Evolutionary conservation across 2,888 invertebrate genomes (phyloP).

Genomic region (Mamestra brassicae): DNA sequence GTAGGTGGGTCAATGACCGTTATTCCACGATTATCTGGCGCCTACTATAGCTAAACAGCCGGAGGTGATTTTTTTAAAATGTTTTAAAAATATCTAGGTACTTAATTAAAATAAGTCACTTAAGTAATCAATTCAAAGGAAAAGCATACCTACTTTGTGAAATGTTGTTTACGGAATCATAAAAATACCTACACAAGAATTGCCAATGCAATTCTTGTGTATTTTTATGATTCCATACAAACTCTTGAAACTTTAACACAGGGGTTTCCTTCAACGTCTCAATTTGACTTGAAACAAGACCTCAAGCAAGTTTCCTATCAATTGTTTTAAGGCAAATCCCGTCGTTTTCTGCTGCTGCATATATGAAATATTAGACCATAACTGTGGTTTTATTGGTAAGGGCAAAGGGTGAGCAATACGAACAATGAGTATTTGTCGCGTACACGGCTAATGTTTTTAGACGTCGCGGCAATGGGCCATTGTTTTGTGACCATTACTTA

Average conservation of each 20-base stretch:
- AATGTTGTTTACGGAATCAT: not conserved
- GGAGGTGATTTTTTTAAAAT: not conserved
- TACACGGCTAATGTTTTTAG: conserved; percentile 65
- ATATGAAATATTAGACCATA: conserved; percentile 70
- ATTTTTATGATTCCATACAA: conserved; percentile 5
- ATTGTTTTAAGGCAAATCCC: conserved; percentile 49
- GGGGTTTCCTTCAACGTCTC: conserved; percentile 26
- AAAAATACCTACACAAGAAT: too few relatives aligned
- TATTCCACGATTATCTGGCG: too few relatives aligned
- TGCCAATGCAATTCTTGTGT: not conserved
- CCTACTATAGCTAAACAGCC: too few relatives aligned
- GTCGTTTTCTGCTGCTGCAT: conserved; percentile 60
- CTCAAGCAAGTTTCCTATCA: conserved; percentile 40
- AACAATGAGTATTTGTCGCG: conserved; percentile 71
- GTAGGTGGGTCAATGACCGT: too few relatives aligned
- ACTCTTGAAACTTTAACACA: conserved; percentile 11
- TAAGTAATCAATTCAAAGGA: not conserved
- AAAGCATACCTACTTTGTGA: too few relatives aligned
- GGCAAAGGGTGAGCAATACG: conserved; percentile 61
- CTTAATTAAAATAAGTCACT: not conserved
- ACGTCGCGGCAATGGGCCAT: conserved; percentile 63
- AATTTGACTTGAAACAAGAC: conserved; percentile 42
- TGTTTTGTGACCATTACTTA: conserved; percentile 64
- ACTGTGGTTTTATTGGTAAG: conserved; percentile 63
- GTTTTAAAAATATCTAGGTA: too few relatives aligned